Conservation (phyloP, 2,888 invertebrate genomes). For the Campopleginae sp. region DNA sequence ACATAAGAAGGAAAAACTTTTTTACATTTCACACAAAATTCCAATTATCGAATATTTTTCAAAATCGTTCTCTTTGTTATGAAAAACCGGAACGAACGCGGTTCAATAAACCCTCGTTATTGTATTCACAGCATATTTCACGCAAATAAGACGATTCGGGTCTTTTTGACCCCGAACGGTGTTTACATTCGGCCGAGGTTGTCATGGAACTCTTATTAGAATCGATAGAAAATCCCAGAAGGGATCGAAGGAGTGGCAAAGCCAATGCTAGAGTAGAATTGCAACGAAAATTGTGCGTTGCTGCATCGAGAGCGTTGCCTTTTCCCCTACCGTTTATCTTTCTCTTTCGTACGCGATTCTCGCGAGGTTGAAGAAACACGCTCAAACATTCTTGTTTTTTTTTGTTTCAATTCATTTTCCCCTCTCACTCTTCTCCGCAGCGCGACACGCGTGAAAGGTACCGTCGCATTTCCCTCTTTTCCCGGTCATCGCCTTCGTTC, state of each 20-base stretch:
- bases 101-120: not conserved
- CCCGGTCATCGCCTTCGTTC: not conserved
- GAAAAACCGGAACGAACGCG: not conserved
- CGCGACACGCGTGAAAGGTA: conserved; percentile 10
- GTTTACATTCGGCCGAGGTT: not conserved
- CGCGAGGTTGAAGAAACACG: conserved; percentile 9
- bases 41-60: not conserved
- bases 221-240: not conserved
- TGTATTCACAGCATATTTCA: not conserved
- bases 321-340: conserved; percentile 9
- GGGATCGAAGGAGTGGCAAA: not conserved
- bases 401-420: not conserved
- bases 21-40: not conserved
- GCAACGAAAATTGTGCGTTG: not conserved
- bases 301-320: not conserved
- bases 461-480: conserved; percentile 3
- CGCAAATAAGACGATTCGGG: not conserved
- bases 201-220: not conserved
- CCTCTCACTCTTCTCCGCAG: conserved; percentile 3
- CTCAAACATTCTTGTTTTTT: conserved; percentile 8
- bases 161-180: not conserved
- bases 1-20: not conserved
- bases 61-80: not conserved
- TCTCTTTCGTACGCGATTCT: not conserved
- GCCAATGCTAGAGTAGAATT: not conserved